Evolutionary conservation across 1,140 invertebrate genomes (phyloP), one percentile per base, ranked within the genome.

Genomic region (Calosoma granatense): DNA sequence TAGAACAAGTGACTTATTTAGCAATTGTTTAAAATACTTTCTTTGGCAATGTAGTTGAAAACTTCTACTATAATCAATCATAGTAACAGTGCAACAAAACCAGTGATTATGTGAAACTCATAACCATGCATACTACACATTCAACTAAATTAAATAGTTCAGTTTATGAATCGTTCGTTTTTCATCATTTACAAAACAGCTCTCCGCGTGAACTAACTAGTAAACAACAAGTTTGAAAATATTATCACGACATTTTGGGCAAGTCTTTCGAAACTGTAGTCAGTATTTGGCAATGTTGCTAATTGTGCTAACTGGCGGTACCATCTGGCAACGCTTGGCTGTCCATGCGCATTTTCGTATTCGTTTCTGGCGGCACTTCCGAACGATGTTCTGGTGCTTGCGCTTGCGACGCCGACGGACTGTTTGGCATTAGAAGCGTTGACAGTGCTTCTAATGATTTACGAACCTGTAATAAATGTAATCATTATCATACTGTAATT

Each of bases 391-490:
- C 41, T 17, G 41, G 41, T 17, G 41, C 41, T 17, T 47, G 41
- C 6, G 41, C 41, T 55, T 53, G 53, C 14, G 39, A 51, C 9
- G n/a, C 47, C 12, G 53, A 43, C 30, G 57, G 36, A 19, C 60
- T 64, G 17, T 64, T 61, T 41, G 64, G 62, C 43, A 68, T 66
- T 60, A 83, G 77, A 15, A 83, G 73, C 2, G 76, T 73, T 4
- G 80, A 81, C 43, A 83, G 59, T 41, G 80, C 77, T 67, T 82
- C 79, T 60, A 83, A 65, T 2, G 80, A 81, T 67, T 81, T 78
- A 54, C 80, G 73, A 21, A 83, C 80, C 81, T 82, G 61, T 4
- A 70, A 55, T 68, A 70, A 62, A 53, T 53, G 61, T 36, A 56
- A 60, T 11, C 14, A 30, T 53, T 39, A 54, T 54, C 9, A 57